Percentiles rank a stretch among this genome's conserved stretches.
phyloP scores from a whole-genome alignment of 2,113 vertebrate genomes.

The Leptosomus discolor region DNA sequence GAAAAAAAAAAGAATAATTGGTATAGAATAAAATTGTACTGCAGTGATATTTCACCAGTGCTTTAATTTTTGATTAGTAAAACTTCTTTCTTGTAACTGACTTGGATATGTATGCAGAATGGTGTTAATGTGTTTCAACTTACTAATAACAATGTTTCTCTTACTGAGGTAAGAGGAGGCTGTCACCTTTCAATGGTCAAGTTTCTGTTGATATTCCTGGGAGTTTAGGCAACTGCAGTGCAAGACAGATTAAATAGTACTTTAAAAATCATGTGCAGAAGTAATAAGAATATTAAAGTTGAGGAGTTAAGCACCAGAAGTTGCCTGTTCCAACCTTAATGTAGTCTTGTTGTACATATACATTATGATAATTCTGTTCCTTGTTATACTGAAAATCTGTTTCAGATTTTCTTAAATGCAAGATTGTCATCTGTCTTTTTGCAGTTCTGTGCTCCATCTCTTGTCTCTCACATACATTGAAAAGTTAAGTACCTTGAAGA shows the following conservation, averaged over 20 bases:
- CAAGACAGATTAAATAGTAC: background rate
- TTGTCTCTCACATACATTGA: slow-evolving; percentile 54
- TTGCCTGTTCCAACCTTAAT: slow-evolving; percentile 55
- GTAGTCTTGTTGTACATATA: slow-evolving; percentile 60
- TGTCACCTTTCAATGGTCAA: slow-evolving; percentile 6
- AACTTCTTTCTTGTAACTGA: background rate
- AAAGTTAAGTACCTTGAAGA: slow-evolving; percentile 65
- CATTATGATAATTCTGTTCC: slow-evolving; percentile 64
- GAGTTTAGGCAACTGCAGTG: background rate
- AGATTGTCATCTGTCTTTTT: slow-evolving; percentile 66
- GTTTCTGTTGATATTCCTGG: slow-evolving; percentile 6
- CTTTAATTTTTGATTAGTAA: background rate
- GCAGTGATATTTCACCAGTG: background rate
- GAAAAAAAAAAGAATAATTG: background rate
- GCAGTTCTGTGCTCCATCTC: slow-evolving; percentile 48
- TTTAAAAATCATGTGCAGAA: slow-evolving; percentile 29
- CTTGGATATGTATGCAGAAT: background rate
- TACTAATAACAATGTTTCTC: background rate
- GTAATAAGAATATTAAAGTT: slow-evolving; percentile 57
- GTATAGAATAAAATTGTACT: background rate
- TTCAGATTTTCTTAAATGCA: slow-evolving; percentile 54
- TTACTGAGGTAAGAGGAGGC: background rate
- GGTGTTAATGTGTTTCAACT: background rate
- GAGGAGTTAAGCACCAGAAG: slow-evolving; percentile 28
- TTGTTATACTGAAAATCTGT: slow-evolving; percentile 65